A percentile compares a stretch with the other conserved stretches of the same genome.
These are phyloP conservation scores for Luehdorfia chinensis DNA, from an alignment of 1,140 invertebrate species.

Conservation along the genomic window DNA sequence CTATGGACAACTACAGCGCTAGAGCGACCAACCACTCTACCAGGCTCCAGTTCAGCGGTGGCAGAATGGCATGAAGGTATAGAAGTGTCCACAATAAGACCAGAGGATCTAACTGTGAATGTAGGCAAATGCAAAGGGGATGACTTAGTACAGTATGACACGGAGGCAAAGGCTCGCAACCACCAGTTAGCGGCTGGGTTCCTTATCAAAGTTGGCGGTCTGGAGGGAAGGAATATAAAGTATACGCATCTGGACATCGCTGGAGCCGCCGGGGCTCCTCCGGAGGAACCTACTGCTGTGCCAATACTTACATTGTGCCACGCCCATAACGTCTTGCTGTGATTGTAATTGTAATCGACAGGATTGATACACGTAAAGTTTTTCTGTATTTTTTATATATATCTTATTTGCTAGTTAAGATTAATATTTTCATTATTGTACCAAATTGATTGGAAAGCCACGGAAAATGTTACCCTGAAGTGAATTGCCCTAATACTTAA, in stretches of 20 bases:
- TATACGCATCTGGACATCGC: conserved; percentile 95
- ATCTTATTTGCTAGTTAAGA: too few species aligned
- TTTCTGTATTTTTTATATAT: too few species aligned
- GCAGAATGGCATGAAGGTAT: conserved; percentile 90
- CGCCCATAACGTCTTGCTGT: conserved; percentile 57
- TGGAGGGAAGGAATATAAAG: conserved; percentile 91
- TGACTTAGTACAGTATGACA: conserved; percentile 86
- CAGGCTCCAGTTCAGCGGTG: conserved; percentile 51
- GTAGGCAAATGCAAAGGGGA: conserved; percentile 88
- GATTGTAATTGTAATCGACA: too few species aligned
- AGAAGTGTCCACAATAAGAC: conserved; percentile 91
- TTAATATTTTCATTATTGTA: too few species aligned
- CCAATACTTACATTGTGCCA: conserved; percentile 87
- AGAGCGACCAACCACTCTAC: conserved; percentile 69
- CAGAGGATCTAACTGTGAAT: conserved; percentile 90
- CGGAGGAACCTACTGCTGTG: conserved; percentile 86
- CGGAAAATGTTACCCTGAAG: too few species aligned
- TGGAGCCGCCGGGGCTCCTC: conserved; percentile 86
- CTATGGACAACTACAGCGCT: conserved; percentile 95
- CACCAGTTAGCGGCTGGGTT: conserved; percentile 90
- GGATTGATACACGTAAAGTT: too few species aligned
- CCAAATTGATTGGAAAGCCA: too few species aligned
- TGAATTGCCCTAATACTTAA: too few species aligned
- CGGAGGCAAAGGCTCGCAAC: conserved; percentile 46
- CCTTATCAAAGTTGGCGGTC: conserved; percentile 89